Evolutionary conservation across 1,140 invertebrate species (phyloP), one percentile per base, ranked within the genome.

Genomic region (Megalonaias nervosa): DNA sequence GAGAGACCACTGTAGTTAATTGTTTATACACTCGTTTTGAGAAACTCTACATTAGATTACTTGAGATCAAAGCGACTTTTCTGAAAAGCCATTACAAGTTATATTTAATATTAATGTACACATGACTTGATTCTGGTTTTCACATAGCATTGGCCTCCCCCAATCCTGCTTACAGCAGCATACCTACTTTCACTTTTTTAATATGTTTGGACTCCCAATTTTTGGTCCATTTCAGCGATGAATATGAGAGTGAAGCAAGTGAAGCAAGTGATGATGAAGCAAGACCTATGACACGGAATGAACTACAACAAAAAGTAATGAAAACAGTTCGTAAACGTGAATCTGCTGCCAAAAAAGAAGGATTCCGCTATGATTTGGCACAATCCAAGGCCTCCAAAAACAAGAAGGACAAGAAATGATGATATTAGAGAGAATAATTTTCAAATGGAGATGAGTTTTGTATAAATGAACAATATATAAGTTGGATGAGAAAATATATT

Each of bases 241-340:
- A 90, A 65, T 90, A 90, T 77, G 90, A 90, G n/a, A 89, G 85
- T 75, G 89, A 90, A 19, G 87, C 73, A 19, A 89, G 89, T 75
- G 89, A 89, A 13, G 88, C 70, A 26, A 85, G 87, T 70, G 89
- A 89, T 16, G 90, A 91, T 38, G 90, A 90, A 59, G 82, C 75
- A 6, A 67, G 87, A 75, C 90, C 90, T 26, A 78, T 91, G 71
- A 91, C 90, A 1, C 60, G 89, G 61, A 84, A 82, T 55, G 90
- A 91, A 72, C 77, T 91, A 31, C 85, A 89, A 70, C 79, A 84
- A n/a, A 85, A 85, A 80, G 90, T 90, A 14, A 87, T 91, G 82
- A 90, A 90, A 70, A 89, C 90, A 5, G 90, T 91, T 13, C 84
- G 86, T 71, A 90, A 90, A 79, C 82, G 90, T 62, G 90, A 91